These are phyloP conservation scores for Staurois parvus DNA, from an alignment of 2,797 vertebrate species.

Conservation along the genomic window DNA sequence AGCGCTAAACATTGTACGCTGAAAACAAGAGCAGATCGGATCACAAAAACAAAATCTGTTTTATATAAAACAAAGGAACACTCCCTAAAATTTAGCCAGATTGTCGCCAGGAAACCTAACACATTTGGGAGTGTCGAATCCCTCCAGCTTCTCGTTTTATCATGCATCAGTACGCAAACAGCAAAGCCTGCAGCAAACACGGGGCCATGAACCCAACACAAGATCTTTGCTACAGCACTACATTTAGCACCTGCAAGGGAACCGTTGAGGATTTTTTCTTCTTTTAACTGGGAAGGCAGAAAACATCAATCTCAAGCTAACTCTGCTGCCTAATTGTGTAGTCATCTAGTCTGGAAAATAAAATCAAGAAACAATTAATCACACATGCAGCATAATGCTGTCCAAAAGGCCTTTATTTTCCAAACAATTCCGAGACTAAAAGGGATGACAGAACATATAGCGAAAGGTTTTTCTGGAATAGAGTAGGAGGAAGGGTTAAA, in stretches of 20 bases:
- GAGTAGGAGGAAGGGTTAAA: too few relatives aligned
- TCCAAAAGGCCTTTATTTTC: constrained; percentile 5
- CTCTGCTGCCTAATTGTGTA: constrained; percentile 3
- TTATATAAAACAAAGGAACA: constrained; percentile 22
- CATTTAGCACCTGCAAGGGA: too few relatives aligned
- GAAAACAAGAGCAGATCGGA: not conserved
- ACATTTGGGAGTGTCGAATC: not conserved
- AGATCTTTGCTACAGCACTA: too few relatives aligned
- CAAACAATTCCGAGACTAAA: constrained; percentile 5
- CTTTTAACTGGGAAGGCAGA: not conserved
- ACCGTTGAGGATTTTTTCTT: not conserved
- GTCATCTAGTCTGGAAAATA: constrained; percentile 24
- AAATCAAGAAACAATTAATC: constrained; percentile 16
- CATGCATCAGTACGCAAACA: too few relatives aligned
- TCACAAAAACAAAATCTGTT: constrained; percentile 23
- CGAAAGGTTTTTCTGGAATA: too few relatives aligned
- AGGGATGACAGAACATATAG: not conserved
- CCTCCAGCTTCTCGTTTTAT: too few relatives aligned
- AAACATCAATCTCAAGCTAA: not conserved
- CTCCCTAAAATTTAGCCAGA: constrained; percentile 9
- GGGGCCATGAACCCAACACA: too few relatives aligned
- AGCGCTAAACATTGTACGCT: not conserved
- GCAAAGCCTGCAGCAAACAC: too few relatives aligned
- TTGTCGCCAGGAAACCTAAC: constrained; percentile 1
- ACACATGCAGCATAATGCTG: not conserved